Evolutionary conservation across 2,888 invertebrate genomes (phyloP).

Genomic region (Lampropteryx suffumata): DNA sequence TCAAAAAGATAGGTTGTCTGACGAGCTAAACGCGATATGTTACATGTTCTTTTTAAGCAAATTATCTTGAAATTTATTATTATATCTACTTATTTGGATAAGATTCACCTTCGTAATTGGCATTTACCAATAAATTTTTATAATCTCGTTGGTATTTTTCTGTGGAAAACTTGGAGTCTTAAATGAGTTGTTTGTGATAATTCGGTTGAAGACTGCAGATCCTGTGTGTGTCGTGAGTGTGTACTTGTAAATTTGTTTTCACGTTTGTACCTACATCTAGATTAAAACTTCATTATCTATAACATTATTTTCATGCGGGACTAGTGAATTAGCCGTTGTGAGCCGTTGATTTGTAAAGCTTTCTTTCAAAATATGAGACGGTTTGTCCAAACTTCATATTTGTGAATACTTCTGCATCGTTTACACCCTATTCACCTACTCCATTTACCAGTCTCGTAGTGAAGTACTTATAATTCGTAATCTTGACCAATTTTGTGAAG

Average conservation of each 20-base stretch:
- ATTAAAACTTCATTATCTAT: constrained; percentile 40
- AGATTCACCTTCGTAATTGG: too few relatives aligned
- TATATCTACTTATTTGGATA: too few relatives aligned
- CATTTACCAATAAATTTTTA: too few relatives aligned
- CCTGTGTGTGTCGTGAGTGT: constrained; percentile 71
- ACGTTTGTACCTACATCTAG: constrained; percentile 64
- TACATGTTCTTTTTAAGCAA: too few relatives aligned
- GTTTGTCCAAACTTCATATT: neutral
- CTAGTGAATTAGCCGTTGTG: constrained; percentile 2
- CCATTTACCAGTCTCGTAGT: constrained; percentile 19
- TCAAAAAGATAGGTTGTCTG: neutral
- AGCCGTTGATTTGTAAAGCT: neutral
- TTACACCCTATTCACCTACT: neutral
- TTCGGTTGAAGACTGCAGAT: constrained; percentile 74
- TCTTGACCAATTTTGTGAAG: constrained; percentile 3
- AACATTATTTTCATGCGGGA: constrained; percentile 35
- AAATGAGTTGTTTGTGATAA: constrained; percentile 72
- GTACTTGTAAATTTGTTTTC: constrained; percentile 60
- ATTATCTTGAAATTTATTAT: too few relatives aligned
- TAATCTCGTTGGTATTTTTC: neutral
- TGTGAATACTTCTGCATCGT: neutral
- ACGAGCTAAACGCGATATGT: neutral
- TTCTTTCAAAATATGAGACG: too few relatives aligned
- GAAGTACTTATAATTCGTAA: constrained; percentile 12
- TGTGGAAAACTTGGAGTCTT: constrained; percentile 44